Percentiles rank a stretch among this genome's conserved stretches.
Evolutionary conservation across 2,113 vertebrate genomes (phyloP).

Genomic region (Ahaetulla prasina): DNA sequence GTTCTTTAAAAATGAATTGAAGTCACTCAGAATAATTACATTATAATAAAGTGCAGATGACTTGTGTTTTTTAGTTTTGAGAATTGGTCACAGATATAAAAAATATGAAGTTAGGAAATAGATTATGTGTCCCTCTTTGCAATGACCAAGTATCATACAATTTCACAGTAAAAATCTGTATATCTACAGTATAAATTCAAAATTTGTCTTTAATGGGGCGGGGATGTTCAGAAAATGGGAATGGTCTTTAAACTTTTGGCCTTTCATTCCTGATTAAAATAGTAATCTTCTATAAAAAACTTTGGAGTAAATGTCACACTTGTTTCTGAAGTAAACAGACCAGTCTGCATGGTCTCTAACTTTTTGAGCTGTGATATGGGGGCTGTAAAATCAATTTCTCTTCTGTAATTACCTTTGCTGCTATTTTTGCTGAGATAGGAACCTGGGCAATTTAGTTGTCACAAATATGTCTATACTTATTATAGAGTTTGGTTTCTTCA

Average conservation of each 20-base stretch:
- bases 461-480: background rate
- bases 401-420: background rate
- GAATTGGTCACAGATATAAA: background rate
- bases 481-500: background rate
- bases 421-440: background rate
- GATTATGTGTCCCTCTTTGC: background rate
- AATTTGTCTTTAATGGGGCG: background rate
- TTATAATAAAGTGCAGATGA: too few relatives aligned
- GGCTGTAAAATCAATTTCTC: background rate
- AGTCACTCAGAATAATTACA: background rate
- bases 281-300: background rate
- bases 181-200: background rate
- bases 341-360: background rate
- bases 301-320: background rate
- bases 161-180: background rate
- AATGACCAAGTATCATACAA: background rate
- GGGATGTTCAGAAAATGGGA: background rate
- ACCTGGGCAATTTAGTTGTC: background rate
- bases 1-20: background rate
- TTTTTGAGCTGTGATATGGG: background rate
- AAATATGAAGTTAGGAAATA: background rate
- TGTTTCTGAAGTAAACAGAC: background rate
- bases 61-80: background rate
- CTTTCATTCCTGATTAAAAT: background rate
- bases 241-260: background rate